phyloP scores from a whole-genome alignment of 35 echinoderm and acorn worm genomes.

The Lytechinus variegatus region DNA sequence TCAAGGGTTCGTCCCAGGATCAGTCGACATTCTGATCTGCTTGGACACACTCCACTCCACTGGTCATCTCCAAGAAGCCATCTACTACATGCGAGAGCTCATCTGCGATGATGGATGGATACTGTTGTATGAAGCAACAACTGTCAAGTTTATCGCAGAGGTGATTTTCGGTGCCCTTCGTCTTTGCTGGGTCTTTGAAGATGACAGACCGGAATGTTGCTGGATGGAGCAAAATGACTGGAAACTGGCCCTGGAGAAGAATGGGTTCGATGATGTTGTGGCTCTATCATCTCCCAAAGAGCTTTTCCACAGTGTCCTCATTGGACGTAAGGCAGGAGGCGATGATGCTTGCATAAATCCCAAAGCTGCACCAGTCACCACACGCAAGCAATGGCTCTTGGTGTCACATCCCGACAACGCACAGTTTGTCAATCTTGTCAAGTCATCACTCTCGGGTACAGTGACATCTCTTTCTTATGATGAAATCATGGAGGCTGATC shows the following conservation, averaged over 20 bases:
- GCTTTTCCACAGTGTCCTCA: conserved; percentile 83
- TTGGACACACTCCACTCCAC: conserved; percentile 91
- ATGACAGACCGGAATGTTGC: conserved; percentile 80
- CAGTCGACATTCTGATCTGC: conserved; percentile 83
- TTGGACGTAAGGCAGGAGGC: conserved; percentile 64
- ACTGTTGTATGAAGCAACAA: conserved; percentile 84
- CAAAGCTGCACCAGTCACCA: conserved; percentile 28
- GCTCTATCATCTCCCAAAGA: conserved; percentile 76
- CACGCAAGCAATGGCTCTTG: conserved; percentile 59
- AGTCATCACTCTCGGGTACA: conserved; percentile 19
- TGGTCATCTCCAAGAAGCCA: conserved; percentile 68
- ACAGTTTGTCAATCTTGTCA: conserved; percentile 17
- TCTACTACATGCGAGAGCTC: conserved; percentile 80
- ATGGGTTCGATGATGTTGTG: conserved; percentile 80
- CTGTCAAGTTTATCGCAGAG: conserved; percentile 74
- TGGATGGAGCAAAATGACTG: conserved; percentile 75
- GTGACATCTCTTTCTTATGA: conserved; percentile 39
- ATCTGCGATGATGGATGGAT: conserved; percentile 79
- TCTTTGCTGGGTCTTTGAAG: conserved; percentile 83
- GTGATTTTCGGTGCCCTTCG: conserved; percentile 82
- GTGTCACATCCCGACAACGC: conserved; percentile 57
- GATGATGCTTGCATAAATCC: conserved; percentile 43
- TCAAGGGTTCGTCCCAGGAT: conserved; percentile 89
- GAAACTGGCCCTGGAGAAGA: conserved; percentile 55
- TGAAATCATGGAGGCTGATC: conserved; percentile 48